Percentiles rank a stretch among this genome's conserved stretches.
phyloP scores from a whole-genome alignment of 2,888 invertebrate genomes.

The Plusia festucae region DNA sequence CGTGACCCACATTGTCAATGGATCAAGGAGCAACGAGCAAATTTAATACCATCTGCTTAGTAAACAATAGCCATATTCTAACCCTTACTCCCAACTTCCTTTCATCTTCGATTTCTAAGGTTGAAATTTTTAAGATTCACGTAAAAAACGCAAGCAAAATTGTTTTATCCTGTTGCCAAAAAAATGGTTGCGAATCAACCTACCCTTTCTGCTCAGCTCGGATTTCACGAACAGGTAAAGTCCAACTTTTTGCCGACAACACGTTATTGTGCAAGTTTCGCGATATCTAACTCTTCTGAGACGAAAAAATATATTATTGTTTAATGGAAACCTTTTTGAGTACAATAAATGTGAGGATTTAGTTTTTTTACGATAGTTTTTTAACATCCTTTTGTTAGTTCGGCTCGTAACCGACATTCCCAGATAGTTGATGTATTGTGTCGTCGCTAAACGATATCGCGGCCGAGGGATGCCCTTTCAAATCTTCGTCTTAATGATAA shows the following conservation, averaged over 20 bases:
- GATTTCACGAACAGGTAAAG: constrained; percentile 88
- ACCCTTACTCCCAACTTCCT: constrained; percentile 86
- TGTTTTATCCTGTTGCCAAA: constrained; percentile 68
- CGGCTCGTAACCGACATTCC: constrained; percentile 87
- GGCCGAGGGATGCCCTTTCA: constrained; percentile 75
- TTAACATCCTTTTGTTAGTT: constrained; percentile 83
- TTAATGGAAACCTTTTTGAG: constrained; percentile 81
- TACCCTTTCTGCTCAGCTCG: constrained; percentile 87
- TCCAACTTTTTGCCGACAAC: constrained; percentile 80
- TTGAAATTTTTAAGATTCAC: constrained; percentile 76
- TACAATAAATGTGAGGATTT: constrained; percentile 80
- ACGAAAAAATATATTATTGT: constrained; percentile 82
- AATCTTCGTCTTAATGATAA: constrained; percentile 82
- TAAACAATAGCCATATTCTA: constrained; percentile 79
- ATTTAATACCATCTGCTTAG: constrained; percentile 77
- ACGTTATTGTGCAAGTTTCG: constrained; percentile 83
- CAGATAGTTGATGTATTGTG: constrained; percentile 85
- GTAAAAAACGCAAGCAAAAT: constrained; percentile 80
- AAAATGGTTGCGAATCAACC: constrained; percentile 79
- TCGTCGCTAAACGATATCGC: constrained; percentile 80
- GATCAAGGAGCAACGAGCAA: constrained; percentile 81
- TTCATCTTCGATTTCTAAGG: constrained; percentile 78
- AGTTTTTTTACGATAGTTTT: constrained; percentile 81
- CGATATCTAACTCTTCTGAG: constrained; percentile 85
- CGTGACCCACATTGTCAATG: constrained; percentile 80